Percentiles rank a stretch among this genome's conserved stretches.
Conservation (phyloP, 30 jellyfish, hydroid and myxozoan genomes). For the Chironex yamaguchii region DNA sequence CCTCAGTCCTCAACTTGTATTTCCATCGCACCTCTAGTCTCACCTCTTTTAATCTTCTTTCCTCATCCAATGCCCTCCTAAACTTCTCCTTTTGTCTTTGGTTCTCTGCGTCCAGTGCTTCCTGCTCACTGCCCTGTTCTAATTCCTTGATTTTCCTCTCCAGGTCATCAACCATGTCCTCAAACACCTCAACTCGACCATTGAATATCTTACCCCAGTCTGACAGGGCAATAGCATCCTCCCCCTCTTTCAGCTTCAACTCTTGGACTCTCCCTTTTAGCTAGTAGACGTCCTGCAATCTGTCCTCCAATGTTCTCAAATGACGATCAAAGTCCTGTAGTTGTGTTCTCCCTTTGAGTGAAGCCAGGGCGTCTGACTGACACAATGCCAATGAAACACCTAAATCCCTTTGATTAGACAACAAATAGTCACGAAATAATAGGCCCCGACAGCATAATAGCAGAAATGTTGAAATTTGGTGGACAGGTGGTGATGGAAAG, state of each 20-base stretch:
- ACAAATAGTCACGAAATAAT: too few species aligned
- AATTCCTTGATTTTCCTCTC: background rate
- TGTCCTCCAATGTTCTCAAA: too few species aligned
- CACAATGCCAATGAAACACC: too few species aligned
- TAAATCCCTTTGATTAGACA: too few species aligned
- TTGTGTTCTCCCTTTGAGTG: too few species aligned
- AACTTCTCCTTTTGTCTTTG: background rate
- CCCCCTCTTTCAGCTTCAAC: conserved; percentile 15
- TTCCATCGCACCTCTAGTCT: background rate
- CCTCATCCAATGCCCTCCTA: conserved; percentile 15
- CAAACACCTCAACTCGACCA: conserved; percentile 6
- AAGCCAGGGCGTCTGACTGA: too few species aligned
- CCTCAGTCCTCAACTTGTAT: background rate
- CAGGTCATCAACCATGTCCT: background rate
- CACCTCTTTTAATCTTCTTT: conserved; percentile 31
- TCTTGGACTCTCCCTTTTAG: too few species aligned
- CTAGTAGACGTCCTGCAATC: too few species aligned
- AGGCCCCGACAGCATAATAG: too few species aligned
- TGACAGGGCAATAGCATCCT: conserved; percentile 4
- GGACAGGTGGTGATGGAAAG: too few species aligned
- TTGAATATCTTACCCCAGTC: conserved; percentile 27
- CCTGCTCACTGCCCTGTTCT: conserved; percentile 55
- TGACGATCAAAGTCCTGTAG: too few species aligned
- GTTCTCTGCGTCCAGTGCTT: conserved; percentile 21
- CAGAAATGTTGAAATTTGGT: too few species aligned